A percentile compares a stretch with the other conserved stretches of the same genome.
These are phyloP conservation scores for Strix aluco DNA, from an alignment of 2,113 vertebrate genomes.

Conservation along the genomic window DNA sequence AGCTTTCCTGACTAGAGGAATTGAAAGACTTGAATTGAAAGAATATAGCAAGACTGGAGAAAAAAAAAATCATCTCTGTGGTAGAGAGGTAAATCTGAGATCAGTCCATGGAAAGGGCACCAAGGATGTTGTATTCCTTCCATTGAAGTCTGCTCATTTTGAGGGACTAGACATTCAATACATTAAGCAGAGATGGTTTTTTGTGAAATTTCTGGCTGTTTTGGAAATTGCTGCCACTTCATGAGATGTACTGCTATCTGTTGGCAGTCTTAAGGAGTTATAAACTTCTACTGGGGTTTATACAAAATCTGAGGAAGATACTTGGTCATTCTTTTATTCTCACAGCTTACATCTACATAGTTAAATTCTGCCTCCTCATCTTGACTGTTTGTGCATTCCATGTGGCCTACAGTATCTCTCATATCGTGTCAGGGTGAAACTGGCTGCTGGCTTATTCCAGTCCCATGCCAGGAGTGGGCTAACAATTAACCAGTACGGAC, in stretches of 20 bases:
- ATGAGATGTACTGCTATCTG: neutral
- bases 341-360: neutral
- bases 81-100: neutral
- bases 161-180: neutral
- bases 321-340: neutral
- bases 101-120: neutral
- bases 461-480: neutral
- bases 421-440: rapidly evolving
- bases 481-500: neutral
- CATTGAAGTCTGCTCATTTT: neutral
- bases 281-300: neutral
- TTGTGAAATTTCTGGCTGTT: neutral
- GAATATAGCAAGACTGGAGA: neutral
- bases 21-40: neutral
- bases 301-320: neutral
- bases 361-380: neutral
- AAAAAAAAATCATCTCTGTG: neutral
- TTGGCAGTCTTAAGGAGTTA: neutral
- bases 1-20: neutral
- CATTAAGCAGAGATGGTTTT: neutral
- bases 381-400: neutral
- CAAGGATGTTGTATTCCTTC: neutral
- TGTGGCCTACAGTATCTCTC: neutral
- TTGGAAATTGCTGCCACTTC: neutral
- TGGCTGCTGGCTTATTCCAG: neutral